phyloP scores from a whole-genome alignment of 2,113 vertebrate species.

The Entomyzon cyanotis region DNA sequence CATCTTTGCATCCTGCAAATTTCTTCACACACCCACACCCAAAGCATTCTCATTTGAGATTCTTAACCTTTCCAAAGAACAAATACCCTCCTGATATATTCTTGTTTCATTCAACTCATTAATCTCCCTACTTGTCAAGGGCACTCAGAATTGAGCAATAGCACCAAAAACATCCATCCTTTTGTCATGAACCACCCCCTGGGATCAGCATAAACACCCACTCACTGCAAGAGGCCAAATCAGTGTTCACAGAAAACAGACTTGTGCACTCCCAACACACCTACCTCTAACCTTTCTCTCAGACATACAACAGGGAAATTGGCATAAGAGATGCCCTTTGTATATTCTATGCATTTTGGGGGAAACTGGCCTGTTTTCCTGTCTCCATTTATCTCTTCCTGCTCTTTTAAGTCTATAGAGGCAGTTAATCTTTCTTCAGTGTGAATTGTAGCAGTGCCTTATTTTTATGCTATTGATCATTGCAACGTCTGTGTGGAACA shows the following conservation, averaged over 20 bases:
- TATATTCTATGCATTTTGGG: background rate
- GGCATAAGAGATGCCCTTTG: background rate
- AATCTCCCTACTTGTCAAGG: constrained; percentile 29
- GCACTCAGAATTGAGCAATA: background rate
- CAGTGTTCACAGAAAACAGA: background rate
- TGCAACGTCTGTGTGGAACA: background rate
- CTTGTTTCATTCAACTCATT: background rate
- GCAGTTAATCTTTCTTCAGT: background rate
- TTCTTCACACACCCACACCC: background rate
- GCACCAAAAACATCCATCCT: constrained; percentile 11
- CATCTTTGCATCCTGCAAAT: background rate
- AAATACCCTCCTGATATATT: background rate
- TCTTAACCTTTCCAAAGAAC: constrained; percentile 15
- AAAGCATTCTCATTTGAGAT: background rate
- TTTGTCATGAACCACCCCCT: background rate
- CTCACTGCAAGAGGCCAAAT: background rate
- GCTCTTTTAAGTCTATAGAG: background rate
- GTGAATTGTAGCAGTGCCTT: background rate
- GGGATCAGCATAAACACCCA: background rate
- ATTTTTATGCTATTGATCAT: background rate
- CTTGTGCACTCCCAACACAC: background rate
- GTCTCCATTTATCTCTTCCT: background rate
- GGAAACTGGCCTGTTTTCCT: background rate
- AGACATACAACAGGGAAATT: background rate
- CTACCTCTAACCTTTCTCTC: background rate